Conservation (phyloP, 2,888 invertebrate species). For the Dicyrtoma fusca region DNA sequence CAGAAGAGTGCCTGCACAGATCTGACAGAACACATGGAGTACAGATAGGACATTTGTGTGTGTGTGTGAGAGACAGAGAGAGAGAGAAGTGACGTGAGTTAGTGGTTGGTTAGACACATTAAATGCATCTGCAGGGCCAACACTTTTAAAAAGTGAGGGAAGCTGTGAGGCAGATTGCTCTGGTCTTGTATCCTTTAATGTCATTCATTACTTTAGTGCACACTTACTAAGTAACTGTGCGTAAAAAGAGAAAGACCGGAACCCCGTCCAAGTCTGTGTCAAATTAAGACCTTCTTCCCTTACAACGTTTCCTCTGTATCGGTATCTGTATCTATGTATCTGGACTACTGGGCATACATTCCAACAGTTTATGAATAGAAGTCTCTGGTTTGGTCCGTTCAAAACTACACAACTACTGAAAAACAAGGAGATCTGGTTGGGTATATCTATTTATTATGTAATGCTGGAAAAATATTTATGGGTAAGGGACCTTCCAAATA, state of each 20-base stretch:
- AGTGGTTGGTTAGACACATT: not conserved
- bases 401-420: not conserved
- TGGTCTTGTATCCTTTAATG: constrained; percentile 9
- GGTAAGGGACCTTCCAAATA: too few species aligned
- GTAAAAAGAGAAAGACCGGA: constrained; percentile 30
- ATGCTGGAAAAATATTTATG: too few species aligned
- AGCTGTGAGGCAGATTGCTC: not conserved
- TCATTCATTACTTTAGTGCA: constrained; percentile 31
- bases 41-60: too few species aligned
- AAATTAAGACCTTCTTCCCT: not conserved
- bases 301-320: not conserved
- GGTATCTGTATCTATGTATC: not conserved
- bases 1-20: not conserved
- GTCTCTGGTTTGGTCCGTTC: not conserved
- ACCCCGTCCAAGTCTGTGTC: constrained; percentile 17
- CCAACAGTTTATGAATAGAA: not conserved
- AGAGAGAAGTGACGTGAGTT: not conserved
- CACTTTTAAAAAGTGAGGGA: not conserved
- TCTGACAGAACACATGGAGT: not conserved
- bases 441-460: too few species aligned
- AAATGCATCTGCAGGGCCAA: not conserved
- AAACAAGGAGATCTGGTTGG: too few species aligned
- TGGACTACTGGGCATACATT: not conserved
- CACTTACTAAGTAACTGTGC: constrained; percentile 32
- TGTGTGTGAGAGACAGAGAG: not conserved